Base-by-base conservation (phyloP, 2,113 vertebrate genomes). In the Desmodus rotundus region DNA sequence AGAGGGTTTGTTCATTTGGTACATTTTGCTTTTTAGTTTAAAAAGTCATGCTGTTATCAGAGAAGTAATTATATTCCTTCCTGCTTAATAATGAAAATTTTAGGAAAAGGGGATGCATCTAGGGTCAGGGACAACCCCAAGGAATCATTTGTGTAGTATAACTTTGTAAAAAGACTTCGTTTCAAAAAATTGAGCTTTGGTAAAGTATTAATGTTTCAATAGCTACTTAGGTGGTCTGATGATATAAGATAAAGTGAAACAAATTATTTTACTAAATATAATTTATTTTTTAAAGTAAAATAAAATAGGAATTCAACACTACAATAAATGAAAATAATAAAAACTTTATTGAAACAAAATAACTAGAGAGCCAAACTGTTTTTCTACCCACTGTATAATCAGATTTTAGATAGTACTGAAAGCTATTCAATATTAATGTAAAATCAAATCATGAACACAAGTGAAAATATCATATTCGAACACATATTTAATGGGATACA, bases 181-280 rank as follows among this genome's bases (percentile, higher is more conserved):
- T 82, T 85, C 16, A 84, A 56, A 91, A 87, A 36, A 85, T 76
- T 91, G 76, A 76, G 12, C 7, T 50, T 86, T 95, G 8, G 1
- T n/a, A 85, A 94, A 87, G 36, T 54, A 78, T n/a, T 95, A 89
- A 33, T 54, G 78, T 38, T 95, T 94, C 45, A 96, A 43, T 92
- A 72, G 52, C 26, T 72, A 77, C 73, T 54, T 81, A 81, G 28
- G 11, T 91, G 68, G 17, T 13, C 24, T 81, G 26, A 91, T 82
- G 36, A 72, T 68, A 95, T 26, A 96, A 97, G 11, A 94, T 56
- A 52, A 90, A 92, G 36, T 65, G 36, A 92, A 70, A 90, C 41
- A 78, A 68, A 72, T 72, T 43, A 84, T 68, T 91, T 96, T 82
- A 76, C 19, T 58, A 38, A 24, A 68, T 61, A 38, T 26, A 86